Conservation (phyloP, 23 tunicate species). For the Styela clava region DNA sequence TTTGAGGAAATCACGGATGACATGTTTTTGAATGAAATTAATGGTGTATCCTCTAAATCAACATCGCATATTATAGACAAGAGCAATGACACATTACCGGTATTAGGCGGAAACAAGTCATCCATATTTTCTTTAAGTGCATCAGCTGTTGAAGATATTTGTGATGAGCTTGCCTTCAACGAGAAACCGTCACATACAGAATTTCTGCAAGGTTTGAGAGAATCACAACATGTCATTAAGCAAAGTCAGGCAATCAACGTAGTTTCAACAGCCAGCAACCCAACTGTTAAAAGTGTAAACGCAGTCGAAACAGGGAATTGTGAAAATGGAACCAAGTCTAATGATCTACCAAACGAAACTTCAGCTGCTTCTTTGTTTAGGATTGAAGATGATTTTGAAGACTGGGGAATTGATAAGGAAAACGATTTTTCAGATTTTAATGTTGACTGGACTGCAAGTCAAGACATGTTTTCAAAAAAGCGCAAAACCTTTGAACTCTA, state of each 20-base stretch:
- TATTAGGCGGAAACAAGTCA: not conserved
- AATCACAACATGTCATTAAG: not conserved
- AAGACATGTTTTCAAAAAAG: not conserved
- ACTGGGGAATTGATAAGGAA: not conserved
- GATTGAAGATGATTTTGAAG: not conserved
- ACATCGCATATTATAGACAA: no score
- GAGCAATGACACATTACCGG: not conserved
- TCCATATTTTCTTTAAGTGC: conserved; percentile 2
- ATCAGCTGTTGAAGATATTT: conserved; percentile 13
- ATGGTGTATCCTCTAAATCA: no score
- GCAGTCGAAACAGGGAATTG: not conserved
- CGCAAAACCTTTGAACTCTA: not conserved
- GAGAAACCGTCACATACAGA: not conserved
- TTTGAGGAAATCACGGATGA: not conserved
- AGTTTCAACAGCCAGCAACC: not conserved
- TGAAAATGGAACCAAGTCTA: not conserved
- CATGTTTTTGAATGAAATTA: no score
- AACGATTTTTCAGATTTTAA: not conserved
- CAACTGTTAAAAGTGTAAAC: not conserved
- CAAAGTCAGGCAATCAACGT: not conserved
- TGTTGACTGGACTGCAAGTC: not conserved
- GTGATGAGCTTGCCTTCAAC: conserved; percentile 20
- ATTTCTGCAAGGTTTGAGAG: not conserved
- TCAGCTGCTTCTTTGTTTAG: not conserved
- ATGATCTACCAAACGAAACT: no score